Conservation (phyloP, 2,888 invertebrate genomes). For the Drosophila mayaguana region DNA sequence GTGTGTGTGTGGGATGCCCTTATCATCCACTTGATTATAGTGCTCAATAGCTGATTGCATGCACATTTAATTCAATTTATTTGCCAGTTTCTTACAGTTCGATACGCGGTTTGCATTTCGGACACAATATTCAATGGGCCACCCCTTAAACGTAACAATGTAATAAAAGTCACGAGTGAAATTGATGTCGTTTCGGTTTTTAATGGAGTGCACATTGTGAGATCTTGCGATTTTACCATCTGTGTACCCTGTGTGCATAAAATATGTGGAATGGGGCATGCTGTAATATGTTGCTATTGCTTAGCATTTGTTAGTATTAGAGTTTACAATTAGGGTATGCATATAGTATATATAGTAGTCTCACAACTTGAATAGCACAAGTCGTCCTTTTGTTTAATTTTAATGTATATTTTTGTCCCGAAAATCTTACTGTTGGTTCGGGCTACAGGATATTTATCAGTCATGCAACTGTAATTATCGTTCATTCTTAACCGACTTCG, state of each 20-base stretch:
- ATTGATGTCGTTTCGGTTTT: constrained; percentile 15
- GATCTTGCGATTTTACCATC: background rate
- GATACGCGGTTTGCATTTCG: constrained; percentile 19
- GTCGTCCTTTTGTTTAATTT: no score
- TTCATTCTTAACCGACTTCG: background rate
- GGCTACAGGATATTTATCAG: background rate
- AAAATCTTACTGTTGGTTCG: background rate
- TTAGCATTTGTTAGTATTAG: no score
- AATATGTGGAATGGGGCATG: background rate
- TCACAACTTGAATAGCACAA: no score
- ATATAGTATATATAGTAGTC: background rate
- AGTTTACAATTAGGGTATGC: no score
- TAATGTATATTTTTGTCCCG: no score
- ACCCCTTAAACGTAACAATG: constrained; percentile 33
- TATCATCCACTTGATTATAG: constrained; percentile 30
- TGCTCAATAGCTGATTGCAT: constrained; percentile 53
- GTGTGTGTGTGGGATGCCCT: background rate
- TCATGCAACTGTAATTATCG: background rate
- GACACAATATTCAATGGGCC: constrained; percentile 40
- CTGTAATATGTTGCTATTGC: no score
- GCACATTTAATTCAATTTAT: constrained; percentile 70
- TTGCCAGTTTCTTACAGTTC: constrained; percentile 24
- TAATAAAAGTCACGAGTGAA: constrained; percentile 13
- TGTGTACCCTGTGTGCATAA: background rate
- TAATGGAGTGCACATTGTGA: constrained; percentile 30